These are phyloP conservation scores for Campoplex nolae DNA, from an alignment of 2,888 invertebrate genomes.

Conservation along the genomic window DNA sequence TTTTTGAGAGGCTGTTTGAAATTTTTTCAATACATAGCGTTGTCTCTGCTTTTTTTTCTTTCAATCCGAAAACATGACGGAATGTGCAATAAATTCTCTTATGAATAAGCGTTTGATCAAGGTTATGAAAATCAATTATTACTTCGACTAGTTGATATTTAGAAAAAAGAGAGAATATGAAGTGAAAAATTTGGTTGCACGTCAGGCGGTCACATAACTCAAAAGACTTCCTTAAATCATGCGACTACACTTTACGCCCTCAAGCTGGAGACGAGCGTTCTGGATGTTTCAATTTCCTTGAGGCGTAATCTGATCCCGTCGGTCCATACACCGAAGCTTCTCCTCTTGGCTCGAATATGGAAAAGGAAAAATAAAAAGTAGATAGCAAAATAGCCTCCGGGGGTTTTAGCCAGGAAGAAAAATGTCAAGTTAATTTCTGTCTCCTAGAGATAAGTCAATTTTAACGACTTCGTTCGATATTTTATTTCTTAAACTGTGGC, in stretches of 20 bases:
- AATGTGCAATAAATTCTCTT: too few species aligned
- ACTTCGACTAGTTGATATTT: too few species aligned
- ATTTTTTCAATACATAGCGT: background rate
- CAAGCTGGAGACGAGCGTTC: conserved; percentile 71
- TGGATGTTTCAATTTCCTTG: conserved; percentile 91
- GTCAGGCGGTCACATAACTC: conserved; percentile 80
- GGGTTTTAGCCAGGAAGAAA: conserved; percentile 53
- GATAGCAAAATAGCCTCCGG: conserved; percentile 61
- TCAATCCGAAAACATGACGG: too few species aligned
- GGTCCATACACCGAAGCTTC: conserved; percentile 59
- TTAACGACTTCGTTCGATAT: conserved; percentile 39
- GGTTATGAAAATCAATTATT: background rate
- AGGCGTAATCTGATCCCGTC: conserved; percentile 89
- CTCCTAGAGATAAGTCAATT: conserved; percentile 49
- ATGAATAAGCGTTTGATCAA: background rate
- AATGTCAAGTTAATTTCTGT: conserved; percentile 75
- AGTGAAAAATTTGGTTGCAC: conserved; percentile 58
- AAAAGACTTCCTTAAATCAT: conserved; percentile 83
- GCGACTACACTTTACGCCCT: conserved; percentile 79
- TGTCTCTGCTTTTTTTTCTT: background rate
- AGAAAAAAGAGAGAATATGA: background rate
- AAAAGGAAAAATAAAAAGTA: conserved; percentile 67
- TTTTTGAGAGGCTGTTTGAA: background rate
- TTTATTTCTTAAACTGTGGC: background rate
- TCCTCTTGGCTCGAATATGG: conserved; percentile 51